A percentile compares a stretch with the other conserved stretches of the same genome.
Evolutionary conservation across 2,113 vertebrate genomes (phyloP).

Genomic region (Diphyllodes magnificus): DNA sequence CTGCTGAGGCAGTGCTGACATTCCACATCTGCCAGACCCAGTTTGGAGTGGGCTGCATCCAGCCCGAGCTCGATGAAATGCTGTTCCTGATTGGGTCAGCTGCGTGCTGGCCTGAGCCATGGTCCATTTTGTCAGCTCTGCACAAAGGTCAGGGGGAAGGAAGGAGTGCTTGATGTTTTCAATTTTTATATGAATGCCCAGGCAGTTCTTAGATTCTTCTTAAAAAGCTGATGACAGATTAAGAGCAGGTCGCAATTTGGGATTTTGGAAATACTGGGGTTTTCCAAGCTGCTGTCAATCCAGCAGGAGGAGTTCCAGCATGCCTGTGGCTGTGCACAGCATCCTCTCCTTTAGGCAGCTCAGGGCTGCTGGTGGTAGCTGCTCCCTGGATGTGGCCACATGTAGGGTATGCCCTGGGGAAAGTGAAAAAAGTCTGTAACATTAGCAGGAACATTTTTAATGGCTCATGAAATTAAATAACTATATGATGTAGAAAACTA

Average conservation of each 20-base stretch:
- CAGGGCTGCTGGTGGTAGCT: neutral
- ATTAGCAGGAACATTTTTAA: neutral
- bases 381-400: neutral
- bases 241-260: neutral
- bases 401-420: neutral
- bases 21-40: neutral
- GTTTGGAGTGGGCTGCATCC: neutral
- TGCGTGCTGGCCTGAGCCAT: fast-evolving
- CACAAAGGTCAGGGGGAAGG: neutral
- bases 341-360: neutral
- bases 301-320: neutral
- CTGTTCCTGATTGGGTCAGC: fast-evolving
- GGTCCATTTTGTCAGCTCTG: neutral
- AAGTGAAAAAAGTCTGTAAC: neutral
- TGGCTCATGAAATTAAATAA: neutral
- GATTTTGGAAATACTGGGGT: neutral
- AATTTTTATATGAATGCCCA: neutral
- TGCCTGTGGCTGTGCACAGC: neutral
- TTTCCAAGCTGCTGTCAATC: neutral
- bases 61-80: neutral
- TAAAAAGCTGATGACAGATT: neutral
- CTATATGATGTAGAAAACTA: neutral
- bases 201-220: neutral
- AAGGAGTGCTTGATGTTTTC: neutral
- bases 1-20: neutral